Base-by-base conservation (phyloP, 2,888 invertebrate genomes). In the Eueremaeus valkanovi region DNA sequence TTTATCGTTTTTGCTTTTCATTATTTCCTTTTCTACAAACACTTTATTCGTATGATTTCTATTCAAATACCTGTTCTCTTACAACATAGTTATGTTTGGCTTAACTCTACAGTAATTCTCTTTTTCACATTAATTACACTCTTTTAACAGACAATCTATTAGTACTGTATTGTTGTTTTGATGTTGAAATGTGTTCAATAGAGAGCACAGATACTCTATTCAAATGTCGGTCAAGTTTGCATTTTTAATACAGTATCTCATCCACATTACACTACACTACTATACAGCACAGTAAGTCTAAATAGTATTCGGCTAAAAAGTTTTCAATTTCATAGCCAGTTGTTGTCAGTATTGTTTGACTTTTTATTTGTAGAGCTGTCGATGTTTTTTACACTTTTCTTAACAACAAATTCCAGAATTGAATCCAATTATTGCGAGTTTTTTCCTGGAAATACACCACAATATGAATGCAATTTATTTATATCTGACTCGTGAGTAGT, bases 161-260 rank as follows among this genome's bases (percentile, higher is more conserved):
- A n/a, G n/a, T n/a, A n/a, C n/a, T 49, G n/a, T 9, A 49, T n/a
- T n/a, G 49, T 49, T 49, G 49, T 49, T 49, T 49, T 49, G n/a
- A 3, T 49, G 16, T 9, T 11, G 16, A 49, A 49, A 49, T 18
- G 16, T 49, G 3, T 49, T 49, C n/a, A 36, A 36, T 49, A 9
- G 49, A 9, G 16, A 11, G n/a, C 8, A 49, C 16, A 49, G n/a
- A 5, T n/a, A n/a, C n/a, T n/a, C n/a, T n/a, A 24, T 24, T 5
- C 45, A 55, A 55, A 55, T 55, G 55, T 55, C 55, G 55, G 55
- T 55, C 55, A 55, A 55, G 55, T 55, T 55, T 55, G 27, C 8
- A 24, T 13, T 55, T 21, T 55, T 49, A n/a, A 49, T 49, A 49
- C 5, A 36, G 6, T 36, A 49, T 49, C 18, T 42, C 42, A 42